A percentile compares a stretch with the other conserved stretches of the same genome.
These are phyloP conservation scores for Crocuta crocuta DNA, from an alignment of 2,113 vertebrate genomes.

Conservation along the genomic window DNA sequence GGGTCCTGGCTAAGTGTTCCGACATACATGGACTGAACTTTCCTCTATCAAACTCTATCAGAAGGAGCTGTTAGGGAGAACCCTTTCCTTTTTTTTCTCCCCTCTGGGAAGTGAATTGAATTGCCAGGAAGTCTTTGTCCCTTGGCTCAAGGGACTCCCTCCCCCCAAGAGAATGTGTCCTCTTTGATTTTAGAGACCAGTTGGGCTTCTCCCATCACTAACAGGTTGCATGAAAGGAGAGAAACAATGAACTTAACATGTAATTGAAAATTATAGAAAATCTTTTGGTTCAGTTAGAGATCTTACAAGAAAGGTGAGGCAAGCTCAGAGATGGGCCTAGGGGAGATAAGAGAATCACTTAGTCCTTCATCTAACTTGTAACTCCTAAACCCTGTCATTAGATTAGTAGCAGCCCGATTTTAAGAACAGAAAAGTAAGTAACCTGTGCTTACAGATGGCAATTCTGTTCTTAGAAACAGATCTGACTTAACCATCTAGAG, in stretches of 20 bases:
- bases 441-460: background rate
- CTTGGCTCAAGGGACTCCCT: background rate
- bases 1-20: background rate
- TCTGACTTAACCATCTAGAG: background rate
- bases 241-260: background rate
- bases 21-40: background rate
- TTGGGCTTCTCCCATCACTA: background rate
- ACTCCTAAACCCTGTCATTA: background rate
- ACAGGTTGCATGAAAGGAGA: background rate
- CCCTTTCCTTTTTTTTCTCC: background rate
- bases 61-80: background rate
- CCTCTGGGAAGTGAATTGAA: background rate
- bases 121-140: background rate
- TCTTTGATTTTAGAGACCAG: constrained; percentile 38
- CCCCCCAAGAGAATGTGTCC: background rate
- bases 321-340: background rate
- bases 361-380: background rate
- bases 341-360: background rate
- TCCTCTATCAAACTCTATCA: background rate
- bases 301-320: background rate
- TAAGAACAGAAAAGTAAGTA: background rate
- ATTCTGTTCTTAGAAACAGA: background rate
- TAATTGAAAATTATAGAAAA: background rate
- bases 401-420: background rate
- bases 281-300: background rate